Conservation (phyloP, 2,888 invertebrate species). For the Drosophila trichaetosa region DNA sequence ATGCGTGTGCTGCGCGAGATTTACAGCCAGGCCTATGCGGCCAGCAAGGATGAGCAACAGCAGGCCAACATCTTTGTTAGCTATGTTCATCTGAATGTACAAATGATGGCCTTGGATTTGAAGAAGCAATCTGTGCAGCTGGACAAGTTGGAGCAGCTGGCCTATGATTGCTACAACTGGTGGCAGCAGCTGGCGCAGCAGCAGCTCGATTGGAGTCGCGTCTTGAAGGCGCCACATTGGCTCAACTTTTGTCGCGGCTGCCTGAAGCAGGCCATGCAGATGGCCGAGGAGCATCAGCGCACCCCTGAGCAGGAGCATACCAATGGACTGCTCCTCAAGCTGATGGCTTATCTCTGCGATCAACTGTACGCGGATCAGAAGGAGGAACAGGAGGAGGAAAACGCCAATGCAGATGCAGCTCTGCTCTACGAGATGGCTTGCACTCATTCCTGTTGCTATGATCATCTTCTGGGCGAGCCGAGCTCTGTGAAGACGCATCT, state of each 20-base stretch:
- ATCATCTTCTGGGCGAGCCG: slow-evolving; percentile 87
- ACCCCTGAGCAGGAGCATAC: slow-evolving; percentile 60
- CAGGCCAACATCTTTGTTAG: slow-evolving; percentile 86
- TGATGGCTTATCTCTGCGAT: slow-evolving; percentile 87
- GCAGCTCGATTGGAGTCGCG: slow-evolving; percentile 68
- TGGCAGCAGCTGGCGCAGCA: slow-evolving; percentile 23
- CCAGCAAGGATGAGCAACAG: slow-evolving; percentile 71
- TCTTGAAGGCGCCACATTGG: slow-evolving; percentile 86
- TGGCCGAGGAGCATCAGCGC: slow-evolving; percentile 76
- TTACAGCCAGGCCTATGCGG: slow-evolving; percentile 86
- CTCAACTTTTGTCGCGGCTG: slow-evolving; percentile 88
- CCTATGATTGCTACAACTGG: slow-evolving; percentile 83
- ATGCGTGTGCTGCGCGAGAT: slow-evolving; percentile 86
- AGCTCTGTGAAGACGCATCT: slow-evolving; percentile 87
- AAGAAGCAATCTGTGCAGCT: slow-evolving; percentile 86
- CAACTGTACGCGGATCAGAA: slow-evolving; percentile 86
- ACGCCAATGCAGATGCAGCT: slow-evolving; percentile 53
- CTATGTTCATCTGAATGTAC: slow-evolving; percentile 86
- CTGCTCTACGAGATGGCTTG: slow-evolving; percentile 90
- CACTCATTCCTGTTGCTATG: slow-evolving; percentile 91
- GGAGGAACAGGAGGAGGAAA: slow-evolving; percentile 10
- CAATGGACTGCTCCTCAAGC: slow-evolving; percentile 86
- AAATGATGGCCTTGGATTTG: slow-evolving; percentile 85
- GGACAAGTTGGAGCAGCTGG: slow-evolving; percentile 83
- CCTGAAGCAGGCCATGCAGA: slow-evolving; percentile 88